Base-by-base conservation (phyloP, 2,888 invertebrate genomes). In the Pocota personata region DNA sequence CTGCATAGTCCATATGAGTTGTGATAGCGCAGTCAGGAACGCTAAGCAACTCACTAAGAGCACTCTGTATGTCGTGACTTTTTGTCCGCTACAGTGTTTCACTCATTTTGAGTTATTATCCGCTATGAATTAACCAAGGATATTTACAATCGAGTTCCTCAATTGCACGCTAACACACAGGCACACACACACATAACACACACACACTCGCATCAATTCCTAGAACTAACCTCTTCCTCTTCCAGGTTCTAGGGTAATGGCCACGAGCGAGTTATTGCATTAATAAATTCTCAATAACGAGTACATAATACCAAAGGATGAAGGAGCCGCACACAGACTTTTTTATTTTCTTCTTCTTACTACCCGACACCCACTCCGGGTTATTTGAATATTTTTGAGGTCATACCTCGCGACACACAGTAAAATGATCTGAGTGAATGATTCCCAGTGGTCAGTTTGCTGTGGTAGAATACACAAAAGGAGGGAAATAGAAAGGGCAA, bases 211-310 rank as follows among this genome's bases (percentile, higher is more conserved):
- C 4, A 40, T 24, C n/a, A 77, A 60, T 52, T 43, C 32, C 24
- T 46, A 10, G 32, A 58, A 30, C 1, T n/a, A 30, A 37, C 30
- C 32, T 14, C 46, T 66, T 8, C 43, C 2, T 14, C n/a, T 10
- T 16, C 16, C 3, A 6, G n/a, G 21, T 55, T 60, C 8, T 46
- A 46, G 66, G 46, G 66, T 71, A 82, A 76, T 66, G 69, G 58
- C 58, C 76, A 48, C 71, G 24, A 64, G 80, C 71, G 52, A 80
- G 72, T 86, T 82, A 86, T 86, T 67, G 76, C 71, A 71, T 76
- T 76, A 86, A 80, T 86, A 86, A 86, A 86, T 86, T 86, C 82
- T 86, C 86, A 86, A 86, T 86, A 86, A 80, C 80, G 79, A 79
- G 67, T 55, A n/a, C n/a, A n/a, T n/a, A 30, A 40, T 10, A 35